These are phyloP conservation scores for Neomonachus schauinslandi DNA, from an alignment of 2,113 vertebrate species.

Conservation along the genomic window DNA sequence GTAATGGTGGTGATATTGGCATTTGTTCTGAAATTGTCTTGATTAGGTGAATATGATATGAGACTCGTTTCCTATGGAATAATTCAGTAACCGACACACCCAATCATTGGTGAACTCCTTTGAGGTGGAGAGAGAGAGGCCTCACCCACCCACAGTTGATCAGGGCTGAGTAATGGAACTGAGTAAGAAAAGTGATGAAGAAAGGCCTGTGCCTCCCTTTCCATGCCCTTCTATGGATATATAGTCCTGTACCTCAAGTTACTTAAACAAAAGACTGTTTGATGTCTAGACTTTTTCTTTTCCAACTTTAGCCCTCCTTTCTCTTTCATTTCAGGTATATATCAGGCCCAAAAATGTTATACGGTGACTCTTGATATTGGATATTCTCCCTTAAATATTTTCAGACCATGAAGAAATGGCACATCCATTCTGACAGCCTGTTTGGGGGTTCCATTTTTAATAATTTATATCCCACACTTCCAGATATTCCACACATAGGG, in stretches of 20 bases:
- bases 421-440: background rate
- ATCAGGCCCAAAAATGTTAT: background rate
- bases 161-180: constrained; percentile 33
- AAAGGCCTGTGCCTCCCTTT: background rate
- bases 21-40: background rate
- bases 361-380: background rate
- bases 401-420: background rate
- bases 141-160: background rate
- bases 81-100: constrained; percentile 47
- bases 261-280: background rate
- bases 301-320: background rate
- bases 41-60: background rate
- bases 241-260: background rate
- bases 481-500: background rate
- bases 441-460: background rate
- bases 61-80: constrained; percentile 29
- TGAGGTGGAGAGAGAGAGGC: background rate
- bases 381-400: background rate
- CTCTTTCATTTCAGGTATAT: background rate
- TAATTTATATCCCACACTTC: background rate
- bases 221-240: background rate
- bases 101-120: background rate
- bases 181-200: background rate
- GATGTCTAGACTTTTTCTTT: background rate
- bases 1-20: background rate